Percentiles rank a stretch among this genome's conserved stretches.
Evolutionary conservation across 2,797 vertebrate genomes (phyloP).

Genomic region (Lepidocolaptes lacrymiger): DNA sequence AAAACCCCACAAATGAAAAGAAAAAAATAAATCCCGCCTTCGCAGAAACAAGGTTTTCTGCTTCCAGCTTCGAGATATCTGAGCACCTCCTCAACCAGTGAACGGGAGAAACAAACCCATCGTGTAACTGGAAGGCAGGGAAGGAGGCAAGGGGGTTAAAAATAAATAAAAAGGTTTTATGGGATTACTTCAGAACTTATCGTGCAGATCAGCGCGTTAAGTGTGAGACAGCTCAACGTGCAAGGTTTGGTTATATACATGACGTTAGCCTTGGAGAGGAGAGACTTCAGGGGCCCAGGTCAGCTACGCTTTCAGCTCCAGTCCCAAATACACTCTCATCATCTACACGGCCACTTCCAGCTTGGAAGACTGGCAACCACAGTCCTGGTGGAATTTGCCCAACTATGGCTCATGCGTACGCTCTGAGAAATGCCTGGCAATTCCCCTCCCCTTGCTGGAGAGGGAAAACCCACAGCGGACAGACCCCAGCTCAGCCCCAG

Average conservation of each 20-base stretch:
- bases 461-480: neutral
- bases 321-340: neutral
- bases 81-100: neutral
- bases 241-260: constrained; percentile 77
- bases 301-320: constrained; percentile 60
- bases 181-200: constrained; percentile 69
- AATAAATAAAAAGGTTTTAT: constrained; percentile 59
- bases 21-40: neutral
- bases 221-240: constrained; percentile 80
- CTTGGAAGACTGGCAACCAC: constrained; percentile 47
- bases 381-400: constrained; percentile 61
- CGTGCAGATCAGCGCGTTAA: constrained; percentile 77
- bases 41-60: constrained; percentile 12
- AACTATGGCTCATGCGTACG: constrained; percentile 24
- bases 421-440: constrained; percentile 14
- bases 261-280: constrained; percentile 78
- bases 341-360: constrained; percentile 2
- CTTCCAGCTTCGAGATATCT: neutral
- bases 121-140: neutral
- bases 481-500: neutral
- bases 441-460: neutral
- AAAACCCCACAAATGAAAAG: neutral
- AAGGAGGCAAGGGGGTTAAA: constrained; percentile 42
- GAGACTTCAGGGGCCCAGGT: constrained; percentile 81
- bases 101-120: neutral